Evolutionary conservation across 1,140 invertebrate genomes (phyloP).

Genomic region (Argopecten irradians): DNA sequence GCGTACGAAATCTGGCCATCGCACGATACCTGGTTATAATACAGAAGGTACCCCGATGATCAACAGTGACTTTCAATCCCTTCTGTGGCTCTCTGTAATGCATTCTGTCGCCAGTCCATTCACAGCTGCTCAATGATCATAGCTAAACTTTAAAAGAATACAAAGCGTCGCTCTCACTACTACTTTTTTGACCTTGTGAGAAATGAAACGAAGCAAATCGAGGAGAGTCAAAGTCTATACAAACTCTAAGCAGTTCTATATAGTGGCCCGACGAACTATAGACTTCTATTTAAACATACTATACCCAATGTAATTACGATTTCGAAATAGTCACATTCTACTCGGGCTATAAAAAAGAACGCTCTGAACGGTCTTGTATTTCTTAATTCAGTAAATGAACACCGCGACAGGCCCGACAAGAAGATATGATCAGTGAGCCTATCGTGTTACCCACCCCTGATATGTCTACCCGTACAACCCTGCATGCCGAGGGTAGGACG

Average conservation of each 20-base stretch:
- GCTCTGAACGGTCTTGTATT: neutral
- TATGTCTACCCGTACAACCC: neutral
- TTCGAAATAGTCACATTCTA: constrained; percentile 18
- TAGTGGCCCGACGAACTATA: neutral
- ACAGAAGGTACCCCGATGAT: neutral
- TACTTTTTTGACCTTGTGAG: constrained; percentile 20
- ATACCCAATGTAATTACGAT: constrained; percentile 18
- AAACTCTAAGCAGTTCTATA: neutral
- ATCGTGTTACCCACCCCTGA: neutral
- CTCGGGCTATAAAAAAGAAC: neutral
- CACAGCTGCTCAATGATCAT: neutral
- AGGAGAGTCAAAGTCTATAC: neutral
- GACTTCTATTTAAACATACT: neutral
- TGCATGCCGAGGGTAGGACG: neutral
- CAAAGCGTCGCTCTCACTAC: neutral
- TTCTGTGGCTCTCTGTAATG: neutral
- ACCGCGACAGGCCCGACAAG: neutral
- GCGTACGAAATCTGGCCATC: neutral
- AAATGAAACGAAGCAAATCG: constrained; percentile 17
- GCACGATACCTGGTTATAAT: neutral
- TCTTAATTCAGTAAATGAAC: neutral
- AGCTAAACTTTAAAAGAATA: constrained; percentile 6
- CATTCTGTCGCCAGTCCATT: neutral
- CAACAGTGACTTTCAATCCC: neutral
- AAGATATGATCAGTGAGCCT: neutral